Base-by-base conservation (phyloP, 1,140 invertebrate species). In the Propsilocerus akamusi region DNA sequence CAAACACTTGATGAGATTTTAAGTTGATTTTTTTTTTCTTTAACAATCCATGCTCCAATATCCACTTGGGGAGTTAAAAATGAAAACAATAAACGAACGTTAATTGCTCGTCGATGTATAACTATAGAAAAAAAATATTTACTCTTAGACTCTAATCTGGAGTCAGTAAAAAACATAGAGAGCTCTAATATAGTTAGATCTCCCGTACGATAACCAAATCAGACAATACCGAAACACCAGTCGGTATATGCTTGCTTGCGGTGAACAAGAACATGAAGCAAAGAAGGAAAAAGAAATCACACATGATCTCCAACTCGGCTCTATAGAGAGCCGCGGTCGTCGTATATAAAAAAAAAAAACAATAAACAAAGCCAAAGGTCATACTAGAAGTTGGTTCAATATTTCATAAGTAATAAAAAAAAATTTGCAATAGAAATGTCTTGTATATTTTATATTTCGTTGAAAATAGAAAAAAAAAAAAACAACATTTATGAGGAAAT, bases 361-460 rank as follows among this genome's bases (percentile, higher is more conserved):
- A 22, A 41, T 41, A 41, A 41, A 41, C 34, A 41, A 41, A 20
- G 34, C 34, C 34, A 41, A 41, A 41, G 34, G 34, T 41, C 34
- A 41, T 8, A 41, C 34, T 20, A 41, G 34, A 41, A 41, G 34
- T 41, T 41, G 34, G 8, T 41, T 41, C 12, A 41, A 41, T 41
- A 20, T 41, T 41, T 41, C 17, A 41, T 41, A 20, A 17, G 22
- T 7, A 41, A 20, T 41, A 41, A 41, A 20, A 41, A n/a, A 41
- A 20, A 41, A 41, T 41, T 41, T 41, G 34, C 34, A 41, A 41
- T 41, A 41, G 22, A 41, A 41, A 41, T 41, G 34, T 41, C 34
- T 41, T 30, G 28, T 30, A 30, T 30, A n/a, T 30, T 30, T 30
- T 30, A n/a, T 30, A n/a, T 10, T 30, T 12, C 28, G 22, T 20